Percentiles rank a stretch among this genome's conserved stretches.
phyloP scores from a whole-genome alignment of 2,888 invertebrate species.

The Cephus rjabovi region DNA sequence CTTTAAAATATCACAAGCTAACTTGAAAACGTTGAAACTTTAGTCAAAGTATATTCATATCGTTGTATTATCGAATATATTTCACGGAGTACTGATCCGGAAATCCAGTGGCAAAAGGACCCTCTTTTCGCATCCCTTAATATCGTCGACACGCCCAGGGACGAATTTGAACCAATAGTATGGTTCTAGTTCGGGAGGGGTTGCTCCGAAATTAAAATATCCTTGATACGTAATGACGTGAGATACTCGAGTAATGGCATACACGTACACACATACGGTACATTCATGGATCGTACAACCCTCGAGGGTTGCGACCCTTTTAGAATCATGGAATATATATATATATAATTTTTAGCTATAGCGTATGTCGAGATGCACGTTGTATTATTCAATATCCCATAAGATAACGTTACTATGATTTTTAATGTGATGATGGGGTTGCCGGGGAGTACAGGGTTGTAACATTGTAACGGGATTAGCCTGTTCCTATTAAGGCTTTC shows the following conservation, averaged over 20 bases:
- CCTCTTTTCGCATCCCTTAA: not conserved
- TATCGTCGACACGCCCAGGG: constrained; percentile 41
- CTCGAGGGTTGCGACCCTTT: constrained; percentile 12
- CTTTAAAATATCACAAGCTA: not conserved
- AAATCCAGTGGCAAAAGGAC: not conserved
- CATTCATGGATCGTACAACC: constrained; percentile 8
- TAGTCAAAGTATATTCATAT: not conserved
- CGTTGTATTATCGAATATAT: not conserved
- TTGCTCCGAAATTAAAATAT: constrained; percentile 52
- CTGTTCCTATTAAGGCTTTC: constrained; percentile 43
- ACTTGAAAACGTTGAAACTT: no score
- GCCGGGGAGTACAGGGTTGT: constrained; percentile 28
- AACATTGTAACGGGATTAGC: constrained; percentile 54
- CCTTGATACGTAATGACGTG: constrained; percentile 46
- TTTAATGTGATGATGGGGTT: constrained; percentile 47
- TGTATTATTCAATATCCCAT: constrained; percentile 52
- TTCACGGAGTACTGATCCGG: not conserved
- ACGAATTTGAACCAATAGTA: constrained; percentile 42
- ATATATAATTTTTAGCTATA: not conserved
- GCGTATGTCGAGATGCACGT: constrained; percentile 38
- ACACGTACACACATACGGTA: constrained; percentile 19
- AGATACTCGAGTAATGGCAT: constrained; percentile 34
- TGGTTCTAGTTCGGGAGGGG: constrained; percentile 21
- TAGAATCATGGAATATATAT: not conserved
- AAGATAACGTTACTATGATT: constrained; percentile 60